Conservation (phyloP, 2,113 vertebrate genomes). For the Rhea pennata region DNA sequence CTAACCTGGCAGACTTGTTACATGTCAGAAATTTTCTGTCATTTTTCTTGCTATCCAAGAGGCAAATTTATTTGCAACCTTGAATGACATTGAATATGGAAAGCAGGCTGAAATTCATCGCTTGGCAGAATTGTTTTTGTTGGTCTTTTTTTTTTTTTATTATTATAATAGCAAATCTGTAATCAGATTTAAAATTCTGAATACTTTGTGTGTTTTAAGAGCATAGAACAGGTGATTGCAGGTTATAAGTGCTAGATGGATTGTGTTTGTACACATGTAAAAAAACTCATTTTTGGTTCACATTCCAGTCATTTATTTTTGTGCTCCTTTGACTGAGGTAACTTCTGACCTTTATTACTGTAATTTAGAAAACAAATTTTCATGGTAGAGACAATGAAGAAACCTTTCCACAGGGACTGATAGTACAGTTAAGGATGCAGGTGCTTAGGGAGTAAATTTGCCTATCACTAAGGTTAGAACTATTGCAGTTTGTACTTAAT, state of each 20-base stretch:
- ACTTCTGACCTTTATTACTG: conserved; percentile 19
- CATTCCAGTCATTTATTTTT: neutral
- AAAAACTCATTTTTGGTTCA: neutral
- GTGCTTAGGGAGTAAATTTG: neutral
- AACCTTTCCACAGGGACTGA: neutral
- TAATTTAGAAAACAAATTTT: neutral
- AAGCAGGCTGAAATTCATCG: conserved; percentile 65
- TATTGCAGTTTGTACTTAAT: neutral
- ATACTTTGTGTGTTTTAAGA: neutral
- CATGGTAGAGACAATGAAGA: neutral
- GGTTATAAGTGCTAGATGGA: neutral
- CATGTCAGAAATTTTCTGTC: conserved; percentile 72
- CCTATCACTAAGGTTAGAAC: neutral
- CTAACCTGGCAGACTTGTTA: conserved; percentile 73
- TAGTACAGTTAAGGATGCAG: neutral
- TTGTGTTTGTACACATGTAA: neutral
- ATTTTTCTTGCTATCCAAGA: conserved; percentile 71
- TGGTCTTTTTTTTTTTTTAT: fast-evolving
- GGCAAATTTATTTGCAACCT: conserved; percentile 76
- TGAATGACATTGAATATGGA: conserved; percentile 76
- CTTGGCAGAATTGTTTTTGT: conserved; percentile 30
- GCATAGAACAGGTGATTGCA: neutral
- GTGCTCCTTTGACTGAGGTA: neutral
- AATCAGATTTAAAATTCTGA: neutral
- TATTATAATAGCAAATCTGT: neutral